Evolutionary conservation across 2,113 vertebrate genomes (phyloP).

Genomic region (Uria aalge): DNA sequence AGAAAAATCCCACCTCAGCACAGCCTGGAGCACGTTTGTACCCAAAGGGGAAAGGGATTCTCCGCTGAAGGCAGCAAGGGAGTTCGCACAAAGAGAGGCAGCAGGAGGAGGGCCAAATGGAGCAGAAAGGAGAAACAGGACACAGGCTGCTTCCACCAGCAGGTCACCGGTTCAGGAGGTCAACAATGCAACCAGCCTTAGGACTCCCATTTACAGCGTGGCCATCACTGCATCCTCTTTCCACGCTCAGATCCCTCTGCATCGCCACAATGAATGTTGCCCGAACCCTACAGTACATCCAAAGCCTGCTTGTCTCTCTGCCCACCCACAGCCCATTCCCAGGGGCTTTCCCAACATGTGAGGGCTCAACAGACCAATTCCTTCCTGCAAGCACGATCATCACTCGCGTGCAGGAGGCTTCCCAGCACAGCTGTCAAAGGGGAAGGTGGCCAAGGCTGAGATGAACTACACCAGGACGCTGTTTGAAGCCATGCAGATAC

Average conservation of each 20-base stretch:
- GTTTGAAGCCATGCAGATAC: neutral
- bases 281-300: fast-evolving
- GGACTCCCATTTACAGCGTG: fast-evolving
- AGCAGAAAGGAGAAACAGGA: neutral
- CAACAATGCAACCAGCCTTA: neutral
- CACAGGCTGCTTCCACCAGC: neutral
- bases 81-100: fast-evolving
- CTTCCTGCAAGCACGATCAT: fast-evolving
- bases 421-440: neutral
- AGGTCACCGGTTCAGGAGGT: neutral
- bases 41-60: neutral
- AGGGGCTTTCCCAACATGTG: neutral
- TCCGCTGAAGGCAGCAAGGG: neutral
- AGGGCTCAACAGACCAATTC: neutral
- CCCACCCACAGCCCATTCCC: too few species aligned
- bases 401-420: fast-evolving
- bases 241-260: neutral
- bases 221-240: neutral
- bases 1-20: neutral
- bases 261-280: fast-evolving
- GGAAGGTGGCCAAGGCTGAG: neutral
- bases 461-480: neutral
- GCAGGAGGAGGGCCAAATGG: neutral
- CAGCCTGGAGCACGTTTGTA: neutral
- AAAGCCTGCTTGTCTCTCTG: neutral